Percentiles rank a stretch among this genome's conserved stretches.
These are phyloP conservation scores for Scomber colias DNA, from an alignment of 2,113 vertebrate species.

Conservation along the genomic window DNA sequence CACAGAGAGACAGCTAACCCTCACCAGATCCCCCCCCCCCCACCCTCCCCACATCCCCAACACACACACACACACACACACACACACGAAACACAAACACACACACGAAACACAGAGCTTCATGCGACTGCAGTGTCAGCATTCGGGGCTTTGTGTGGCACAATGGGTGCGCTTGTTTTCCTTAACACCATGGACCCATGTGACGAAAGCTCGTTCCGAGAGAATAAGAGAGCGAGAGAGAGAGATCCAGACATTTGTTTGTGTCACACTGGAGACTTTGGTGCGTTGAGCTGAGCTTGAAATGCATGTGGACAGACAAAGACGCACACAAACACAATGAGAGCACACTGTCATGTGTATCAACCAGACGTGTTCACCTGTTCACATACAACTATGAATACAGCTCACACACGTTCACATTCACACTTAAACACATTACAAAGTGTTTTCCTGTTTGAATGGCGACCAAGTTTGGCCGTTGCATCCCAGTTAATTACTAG, in stretches of 20 bases:
- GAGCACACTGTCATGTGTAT: constrained; percentile 37
- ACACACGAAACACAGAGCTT: constrained; percentile 62
- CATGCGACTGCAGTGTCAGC: constrained; percentile 85
- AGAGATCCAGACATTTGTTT: constrained; percentile 81
- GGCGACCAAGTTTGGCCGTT: too few relatives aligned
- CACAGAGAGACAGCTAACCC: constrained; percentile 44
- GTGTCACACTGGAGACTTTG: constrained; percentile 80
- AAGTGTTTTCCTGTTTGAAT: too few relatives aligned
- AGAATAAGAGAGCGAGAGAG: constrained; percentile 68
- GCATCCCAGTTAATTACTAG: too few relatives aligned
- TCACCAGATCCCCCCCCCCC: constrained; percentile 16
- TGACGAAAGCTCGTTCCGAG: constrained; percentile 81
- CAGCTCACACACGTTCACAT: constrained; percentile 15
- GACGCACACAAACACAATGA: constrained; percentile 39
- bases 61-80: constrained; percentile 27
- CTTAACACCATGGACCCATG: constrained; percentile 84
- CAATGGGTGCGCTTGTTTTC: constrained; percentile 87
- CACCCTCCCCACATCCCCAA: constrained; percentile 35
- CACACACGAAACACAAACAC: constrained; percentile 7
- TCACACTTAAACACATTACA: background rate
- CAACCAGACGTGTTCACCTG: background rate
- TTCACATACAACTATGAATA: too few relatives aligned
- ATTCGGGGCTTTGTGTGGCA: constrained; percentile 84
- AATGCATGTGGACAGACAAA: constrained; percentile 45
- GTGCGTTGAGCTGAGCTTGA: constrained; percentile 71